phyloP scores from a whole-genome alignment of 2,888 invertebrate species.

The Drosophila lutescens region DNA sequence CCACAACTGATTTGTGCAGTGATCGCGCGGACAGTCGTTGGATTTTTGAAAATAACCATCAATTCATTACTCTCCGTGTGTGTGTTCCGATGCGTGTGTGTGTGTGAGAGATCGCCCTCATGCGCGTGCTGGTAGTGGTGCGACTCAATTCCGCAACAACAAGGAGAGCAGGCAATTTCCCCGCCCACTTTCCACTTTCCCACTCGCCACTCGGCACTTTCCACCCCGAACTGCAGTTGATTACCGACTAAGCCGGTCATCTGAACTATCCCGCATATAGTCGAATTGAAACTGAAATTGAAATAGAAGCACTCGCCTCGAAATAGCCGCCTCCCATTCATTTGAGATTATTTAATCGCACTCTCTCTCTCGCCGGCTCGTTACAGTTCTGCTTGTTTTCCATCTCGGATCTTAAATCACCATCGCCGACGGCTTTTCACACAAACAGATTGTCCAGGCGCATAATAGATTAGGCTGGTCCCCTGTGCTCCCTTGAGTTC shows the following conservation, averaged over 20 bases:
- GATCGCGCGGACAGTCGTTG: conserved; percentile 84
- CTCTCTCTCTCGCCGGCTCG: conserved; percentile 50
- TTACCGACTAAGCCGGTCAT: conserved; percentile 72
- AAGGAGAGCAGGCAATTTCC: conserved; percentile 45
- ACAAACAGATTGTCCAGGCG: conserved; percentile 59
- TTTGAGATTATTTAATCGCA: conserved; percentile 72
- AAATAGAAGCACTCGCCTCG: conserved; percentile 33
- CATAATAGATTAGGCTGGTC: conserved; percentile 65
- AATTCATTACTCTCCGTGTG: conserved; percentile 64
- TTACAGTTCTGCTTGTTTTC: conserved; percentile 57
- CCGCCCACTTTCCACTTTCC: conserved; percentile 30
- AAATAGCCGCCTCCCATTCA: conserved; percentile 47
- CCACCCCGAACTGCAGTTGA: conserved; percentile 54
- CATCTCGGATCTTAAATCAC: conserved; percentile 65
- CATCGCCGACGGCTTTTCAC: conserved; percentile 63
- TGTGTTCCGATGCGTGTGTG: conserved; percentile 9
- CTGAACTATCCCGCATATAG: conserved; percentile 70
- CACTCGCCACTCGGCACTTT: conserved; percentile 16
- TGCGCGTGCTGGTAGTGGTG: conserved; percentile 30
- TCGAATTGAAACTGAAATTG: conserved; percentile 41
- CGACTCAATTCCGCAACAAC: conserved; percentile 69
- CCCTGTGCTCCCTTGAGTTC: conserved; percentile 11
- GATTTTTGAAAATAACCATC: conserved; percentile 82
- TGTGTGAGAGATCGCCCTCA: conserved; percentile 70
- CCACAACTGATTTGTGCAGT: conserved; percentile 83